Evolutionary conservation across 2,888 invertebrate species (phyloP), one percentile per base, ranked within the genome.

Genomic region (Anorthoa munda): DNA sequence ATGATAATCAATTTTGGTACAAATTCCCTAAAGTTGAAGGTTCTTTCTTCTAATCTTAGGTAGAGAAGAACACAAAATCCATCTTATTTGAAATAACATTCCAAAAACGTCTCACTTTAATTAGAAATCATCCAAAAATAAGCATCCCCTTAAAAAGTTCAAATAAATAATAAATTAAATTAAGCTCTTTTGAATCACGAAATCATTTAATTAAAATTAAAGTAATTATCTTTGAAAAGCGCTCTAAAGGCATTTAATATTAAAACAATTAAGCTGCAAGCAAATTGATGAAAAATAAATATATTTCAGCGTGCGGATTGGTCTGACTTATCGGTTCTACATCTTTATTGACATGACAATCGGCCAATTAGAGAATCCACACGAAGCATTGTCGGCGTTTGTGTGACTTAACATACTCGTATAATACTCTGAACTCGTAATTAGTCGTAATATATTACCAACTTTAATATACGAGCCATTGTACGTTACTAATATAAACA

Each of bases 331-430:
- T 86, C 84, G 74, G 72, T 81, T 76, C 82, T 90, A 39, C 0
- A 92, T 92, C 90, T 88, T 63, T 89, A 90, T 88, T 90, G 92
- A 90, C 92, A 88, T 84, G 85, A 93, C 92, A 93, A 93, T 93
- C 91, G 85, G 81, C 93, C 92, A 93, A 92, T 93, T 93, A 93
- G 88, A 81, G 85, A 83, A 72, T 68, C 71, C 79, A 84, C 84
- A 75, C 79, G 77, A 72, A 45, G 66, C 63, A 81, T 82, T 84
- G 83, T 83, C 78, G 78, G 79, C 69, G 15, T 63, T 74, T 75
- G 70, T 78, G 82, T 65, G 71, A 86, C 81, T 67, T 65, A 78
- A 85, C 83, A 65, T 61, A 72, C 68, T 68, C 59, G 46, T 81
- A 51, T 67, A 70, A 66, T 82, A 76, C 65, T 72, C 60, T 69